Base-by-base conservation (phyloP, 2,797 vertebrate genomes). In the Chromis chromis region DNA sequence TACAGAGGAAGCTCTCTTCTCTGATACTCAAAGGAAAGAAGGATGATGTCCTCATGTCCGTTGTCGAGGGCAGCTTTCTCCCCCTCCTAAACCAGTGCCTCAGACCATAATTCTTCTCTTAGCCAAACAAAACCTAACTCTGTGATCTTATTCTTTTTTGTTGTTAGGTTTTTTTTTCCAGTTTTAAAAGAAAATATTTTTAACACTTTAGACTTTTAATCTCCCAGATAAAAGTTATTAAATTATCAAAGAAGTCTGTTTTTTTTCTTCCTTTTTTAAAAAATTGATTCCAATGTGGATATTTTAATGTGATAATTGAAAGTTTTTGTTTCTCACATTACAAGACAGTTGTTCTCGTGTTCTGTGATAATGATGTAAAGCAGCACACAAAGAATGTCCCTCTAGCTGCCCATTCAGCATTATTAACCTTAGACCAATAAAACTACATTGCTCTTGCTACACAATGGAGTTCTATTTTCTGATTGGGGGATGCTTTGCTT, bases 381-480 rank as follows among this genome's bases (percentile, higher is more conserved):
- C 81, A 56, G 86, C 82, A 42, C 82, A 79, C 72, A 66, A 83
- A 83, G 86, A 87, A 88, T 91, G 87, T 87, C 70, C 80, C 69
- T 81, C 59, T 66, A 70, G 89, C 85, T 90, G 83, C 80, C 64
- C 76, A 59, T 76, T 83, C 74, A 85, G 88, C 85, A 57, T 83
- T 85, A 90, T 89, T 90, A 91, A 92, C 82, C 90, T 70, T 80
- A 91, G 81, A 91, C 90, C 74, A 94, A 93, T 94, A 94, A 94
- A 94, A 90, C 63, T 70, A 74, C 84, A 89, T 88, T 57, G 87
- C 89, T 91, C 80, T 86, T 89, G 84, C 86, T 86, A 80, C 70
- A 61, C n/a, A 55, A 31, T 79, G 61, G 61, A 28, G 60, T 75
- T 44, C 27, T 31, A 67, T 42, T 74, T 58, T 89, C 66, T 89